Percentiles rank a stretch among this genome's conserved stretches.
Conservation (phyloP, 2,797 vertebrate species). For the Megaceryle alcyon region DNA sequence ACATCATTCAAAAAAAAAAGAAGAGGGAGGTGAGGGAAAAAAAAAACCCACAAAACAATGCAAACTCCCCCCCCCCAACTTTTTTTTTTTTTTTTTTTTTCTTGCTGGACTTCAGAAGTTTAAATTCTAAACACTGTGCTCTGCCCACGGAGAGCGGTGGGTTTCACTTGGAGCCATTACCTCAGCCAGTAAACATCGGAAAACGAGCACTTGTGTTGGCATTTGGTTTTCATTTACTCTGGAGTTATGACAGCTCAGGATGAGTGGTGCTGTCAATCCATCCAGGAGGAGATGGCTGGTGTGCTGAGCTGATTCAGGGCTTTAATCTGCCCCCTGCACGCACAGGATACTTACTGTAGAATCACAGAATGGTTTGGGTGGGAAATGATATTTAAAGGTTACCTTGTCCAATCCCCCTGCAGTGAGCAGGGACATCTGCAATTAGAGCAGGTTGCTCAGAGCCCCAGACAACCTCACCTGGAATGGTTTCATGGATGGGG, state of each 20-base stretch:
- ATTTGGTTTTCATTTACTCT: neutral
- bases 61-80: neutral
- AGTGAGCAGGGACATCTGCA: neutral
- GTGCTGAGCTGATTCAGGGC: neutral
- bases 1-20: slow-evolving; percentile 29
- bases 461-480: neutral
- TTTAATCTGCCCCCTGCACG: neutral
- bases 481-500: neutral
- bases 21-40: neutral
- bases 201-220: neutral
- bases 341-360: accelerated
- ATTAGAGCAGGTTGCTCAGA: neutral
- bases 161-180: neutral
- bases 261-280: neutral
- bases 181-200: slow-evolving; percentile 22
- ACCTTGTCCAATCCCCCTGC: neutral
- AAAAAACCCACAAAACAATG: slow-evolving; percentile 10
- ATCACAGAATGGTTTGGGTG: neutral
- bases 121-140: neutral
- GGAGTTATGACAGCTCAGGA: neutral
- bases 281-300: neutral
- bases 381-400: neutral
- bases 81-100: slow-evolving; percentile 48
- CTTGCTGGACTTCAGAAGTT: slow-evolving; percentile 45
- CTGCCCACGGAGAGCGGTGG: neutral